Conservation (phyloP, 1,140 invertebrate species). For the Solenopsis invicta region DNA sequence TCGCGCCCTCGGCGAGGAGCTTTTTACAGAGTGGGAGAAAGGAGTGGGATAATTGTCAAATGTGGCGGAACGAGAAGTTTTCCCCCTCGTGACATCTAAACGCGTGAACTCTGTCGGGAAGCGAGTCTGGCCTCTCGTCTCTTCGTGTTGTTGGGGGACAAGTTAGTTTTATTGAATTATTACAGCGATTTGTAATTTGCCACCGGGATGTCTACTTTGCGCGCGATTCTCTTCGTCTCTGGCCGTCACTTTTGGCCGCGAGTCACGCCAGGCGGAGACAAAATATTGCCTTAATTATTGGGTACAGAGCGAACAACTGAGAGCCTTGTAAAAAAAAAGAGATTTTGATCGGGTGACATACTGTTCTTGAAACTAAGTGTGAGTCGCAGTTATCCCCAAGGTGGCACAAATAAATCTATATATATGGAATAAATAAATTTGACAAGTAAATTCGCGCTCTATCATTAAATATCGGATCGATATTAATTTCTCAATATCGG, state of each 20-base stretch:
- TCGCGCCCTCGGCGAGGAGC: not conserved
- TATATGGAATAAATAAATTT: not conserved
- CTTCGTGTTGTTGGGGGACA: not conserved
- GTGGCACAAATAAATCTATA: not conserved
- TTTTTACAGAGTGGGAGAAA: slow-evolving; percentile 6
- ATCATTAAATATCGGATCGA: not conserved
- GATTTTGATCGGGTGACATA: not conserved
- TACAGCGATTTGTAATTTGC: slow-evolving; percentile 33
- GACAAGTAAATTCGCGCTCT: not conserved
- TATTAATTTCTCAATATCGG: not conserved
- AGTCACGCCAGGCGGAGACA: not conserved
- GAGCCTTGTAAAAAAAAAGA: not conserved
- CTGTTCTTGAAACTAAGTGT: not conserved
- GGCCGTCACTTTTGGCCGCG: not conserved
- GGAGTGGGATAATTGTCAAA: slow-evolving; percentile 13
- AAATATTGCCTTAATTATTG: not conserved
- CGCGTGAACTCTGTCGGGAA: not conserved
- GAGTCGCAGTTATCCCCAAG: not conserved
- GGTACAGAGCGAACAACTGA: not conserved
- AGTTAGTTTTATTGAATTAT: slow-evolving; percentile 26
- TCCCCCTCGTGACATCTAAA: not conserved
- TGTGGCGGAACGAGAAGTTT: slow-evolving; percentile 9
- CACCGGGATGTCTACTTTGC: not conserved
- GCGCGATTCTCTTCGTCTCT: not conserved
- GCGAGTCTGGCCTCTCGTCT: not conserved